phyloP scores from a whole-genome alignment of 2,797 vertebrate species.

The Neosilurus hyrtlii region DNA sequence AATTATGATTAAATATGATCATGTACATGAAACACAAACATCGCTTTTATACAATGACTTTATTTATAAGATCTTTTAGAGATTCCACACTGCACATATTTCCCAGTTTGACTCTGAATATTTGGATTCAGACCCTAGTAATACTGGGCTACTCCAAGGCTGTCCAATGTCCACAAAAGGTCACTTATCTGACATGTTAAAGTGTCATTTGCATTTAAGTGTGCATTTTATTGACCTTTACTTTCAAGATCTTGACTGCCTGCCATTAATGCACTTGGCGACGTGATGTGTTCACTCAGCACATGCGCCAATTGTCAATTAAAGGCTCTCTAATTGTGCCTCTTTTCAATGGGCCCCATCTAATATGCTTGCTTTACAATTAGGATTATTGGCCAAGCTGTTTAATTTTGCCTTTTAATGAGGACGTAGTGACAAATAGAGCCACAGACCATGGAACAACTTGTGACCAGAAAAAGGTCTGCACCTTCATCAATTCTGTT shows the following conservation, averaged over 20 bases:
- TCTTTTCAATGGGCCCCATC: constrained; percentile 62
- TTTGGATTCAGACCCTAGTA: background rate
- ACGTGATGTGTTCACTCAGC: constrained; percentile 86
- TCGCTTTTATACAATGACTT: background rate
- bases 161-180: constrained; percentile 34
- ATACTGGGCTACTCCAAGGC: constrained; percentile 35
- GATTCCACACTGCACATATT: background rate
- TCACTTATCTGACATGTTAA: constrained; percentile 56
- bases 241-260: constrained; percentile 74
- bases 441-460: constrained; percentile 86
- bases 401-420: constrained; percentile 82
- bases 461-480: constrained; percentile 73
- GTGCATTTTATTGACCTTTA: constrained; percentile 67
- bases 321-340: constrained; percentile 80
- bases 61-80: background rate
- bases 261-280: constrained; percentile 79
- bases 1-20: background rate
- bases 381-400: constrained; percentile 86
- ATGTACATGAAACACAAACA: too few relatives aligned
- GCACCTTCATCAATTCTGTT: constrained; percentile 71
- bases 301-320: constrained; percentile 82
- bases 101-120: background rate
- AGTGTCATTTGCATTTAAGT: constrained; percentile 71
- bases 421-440: constrained; percentile 81
- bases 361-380: constrained; percentile 81